Percentiles rank a stretch among this genome's conserved stretches.
Conservation (phyloP, 2,888 invertebrate genomes). For the Notodonta ziczac region DNA sequence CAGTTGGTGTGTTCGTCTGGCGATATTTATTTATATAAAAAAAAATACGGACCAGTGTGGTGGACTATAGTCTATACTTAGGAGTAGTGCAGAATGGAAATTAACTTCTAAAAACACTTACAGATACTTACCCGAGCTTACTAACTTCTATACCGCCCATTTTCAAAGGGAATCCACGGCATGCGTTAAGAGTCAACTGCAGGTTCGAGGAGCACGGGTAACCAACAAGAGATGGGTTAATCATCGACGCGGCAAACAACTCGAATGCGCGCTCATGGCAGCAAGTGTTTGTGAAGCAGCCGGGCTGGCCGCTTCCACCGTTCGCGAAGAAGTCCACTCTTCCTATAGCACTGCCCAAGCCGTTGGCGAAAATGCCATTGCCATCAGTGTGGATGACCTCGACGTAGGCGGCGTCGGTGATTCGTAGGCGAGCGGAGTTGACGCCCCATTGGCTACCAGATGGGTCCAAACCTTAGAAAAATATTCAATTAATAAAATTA, state of each 20-base stretch:
- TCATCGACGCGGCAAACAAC: conserved; percentile 54
- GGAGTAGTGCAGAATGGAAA: too few relatives aligned
- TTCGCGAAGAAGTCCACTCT: conserved; percentile 95
- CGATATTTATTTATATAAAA: too few relatives aligned
- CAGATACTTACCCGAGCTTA: conserved; percentile 48
- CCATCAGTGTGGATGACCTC: conserved; percentile 70
- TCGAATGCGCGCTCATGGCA: conserved; percentile 61
- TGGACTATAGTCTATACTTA: too few relatives aligned
- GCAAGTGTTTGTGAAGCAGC: conserved; percentile 56
- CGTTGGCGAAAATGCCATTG: conserved; percentile 61
- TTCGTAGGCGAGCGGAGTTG: conserved; percentile 41
- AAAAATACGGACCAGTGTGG: too few relatives aligned
- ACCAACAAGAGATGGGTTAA: conserved; percentile 41
- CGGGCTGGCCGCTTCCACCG: conserved; percentile 89
- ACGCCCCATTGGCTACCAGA: conserved; percentile 50
- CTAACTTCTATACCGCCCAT: conserved; percentile 50
- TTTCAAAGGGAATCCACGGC: conserved; percentile 42
- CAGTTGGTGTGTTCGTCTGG: too few relatives aligned
- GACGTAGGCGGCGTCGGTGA: conserved; percentile 59
- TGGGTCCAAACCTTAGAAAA: conserved; percentile 58
- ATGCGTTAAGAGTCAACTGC: conserved; percentile 50
- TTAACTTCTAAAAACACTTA: too few relatives aligned
- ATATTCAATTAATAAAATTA: neutral
- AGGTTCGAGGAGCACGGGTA: conserved; percentile 41
- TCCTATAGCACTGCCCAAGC: conserved; percentile 90